A percentile compares a stretch with the other conserved stretches of the same genome.
phyloP scores from a whole-genome alignment of 2,888 invertebrate species.

The Bellardia bayeri region DNA sequence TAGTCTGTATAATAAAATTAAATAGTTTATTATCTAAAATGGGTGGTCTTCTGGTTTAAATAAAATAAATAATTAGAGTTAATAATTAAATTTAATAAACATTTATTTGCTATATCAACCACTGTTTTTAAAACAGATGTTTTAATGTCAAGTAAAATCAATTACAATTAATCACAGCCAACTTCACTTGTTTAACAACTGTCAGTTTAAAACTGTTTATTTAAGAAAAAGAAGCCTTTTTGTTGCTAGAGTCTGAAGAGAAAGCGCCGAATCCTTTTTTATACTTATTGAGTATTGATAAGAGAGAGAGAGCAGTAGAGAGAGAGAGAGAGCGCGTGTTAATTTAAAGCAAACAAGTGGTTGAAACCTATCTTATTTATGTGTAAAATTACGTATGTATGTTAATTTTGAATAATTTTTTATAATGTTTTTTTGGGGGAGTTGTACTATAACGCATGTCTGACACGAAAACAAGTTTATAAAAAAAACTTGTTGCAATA shows the following conservation, averaged over 20 bases:
- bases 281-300: neutral
- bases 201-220: slow-evolving; percentile 35
- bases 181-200: slow-evolving; percentile 45
- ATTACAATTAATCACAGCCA: slow-evolving; percentile 53
- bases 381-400: slow-evolving; percentile 5
- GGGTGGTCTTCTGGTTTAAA: slow-evolving; percentile 2
- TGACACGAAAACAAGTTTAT: neutral
- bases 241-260: neutral
- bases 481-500: slow-evolving; percentile 60
- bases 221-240: neutral
- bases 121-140: slow-evolving; percentile 8
- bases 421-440: neutral
- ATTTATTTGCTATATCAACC: neutral
- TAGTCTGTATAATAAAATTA: neutral
- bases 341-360: slow-evolving; percentile 71
- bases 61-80: neutral
- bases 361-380: slow-evolving; percentile 57
- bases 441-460: slow-evolving; percentile 49
- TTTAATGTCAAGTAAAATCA: slow-evolving; percentile 5
- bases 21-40: neutral
- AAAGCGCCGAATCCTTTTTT: slow-evolving; percentile 56
- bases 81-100: neutral
- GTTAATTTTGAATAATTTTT: neutral
- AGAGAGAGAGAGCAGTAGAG: neutral
- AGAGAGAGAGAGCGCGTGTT: neutral